Base-by-base conservation (phyloP, 2,113 vertebrate species). In the Erinaceus europaeus region DNA sequence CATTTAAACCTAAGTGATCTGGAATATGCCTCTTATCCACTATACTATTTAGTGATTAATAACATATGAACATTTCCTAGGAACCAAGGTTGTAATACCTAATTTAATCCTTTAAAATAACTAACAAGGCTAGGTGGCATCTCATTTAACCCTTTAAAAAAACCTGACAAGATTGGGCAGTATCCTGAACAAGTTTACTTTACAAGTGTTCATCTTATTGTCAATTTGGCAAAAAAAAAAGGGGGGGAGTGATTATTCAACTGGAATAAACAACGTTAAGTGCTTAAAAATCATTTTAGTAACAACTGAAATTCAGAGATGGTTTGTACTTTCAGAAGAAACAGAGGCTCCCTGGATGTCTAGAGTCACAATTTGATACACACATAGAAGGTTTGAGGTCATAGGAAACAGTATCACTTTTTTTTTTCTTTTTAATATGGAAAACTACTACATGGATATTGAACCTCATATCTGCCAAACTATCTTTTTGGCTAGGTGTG, bases 211-310 rank as follows among this genome's bases (percentile, higher is more conserved):
- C 21, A 23, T 29, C 76, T 88, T n/a, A 65, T 0, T 34, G 29
- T 27, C 21, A 32, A 15, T 10, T 23, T 1, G 23, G 48, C 13
- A 68, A 34, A 85, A n/a, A n/a, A n/a, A n/a, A n/a, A n/a, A n/a
- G n/a, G n/a, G n/a, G n/a, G n/a, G n/a, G n/a, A n/a, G n/a, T n/a
- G n/a, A n/a, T n/a, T n/a, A n/a, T n/a, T n/a, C n/a, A n/a, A 62
- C 20, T 1, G 2, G 11, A 23, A 6, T 12, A 14, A 74, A 50
- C 0, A 5, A 59, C 0, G 21, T 23, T 20, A 5, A 50, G 25
- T 25, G 65, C 38, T 53, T n/a, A 55, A 46, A 29, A 27, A 34
- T 3, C 21, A 40, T 23, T 55, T 62, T 42, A 44, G 15, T 42
- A n/a, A 48, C 14, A 50, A 32, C 38, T 23, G 29, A 4, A n/a